Base-by-base conservation (phyloP, 1,140 invertebrate species). In the Pogonomyrmex californicus region DNA sequence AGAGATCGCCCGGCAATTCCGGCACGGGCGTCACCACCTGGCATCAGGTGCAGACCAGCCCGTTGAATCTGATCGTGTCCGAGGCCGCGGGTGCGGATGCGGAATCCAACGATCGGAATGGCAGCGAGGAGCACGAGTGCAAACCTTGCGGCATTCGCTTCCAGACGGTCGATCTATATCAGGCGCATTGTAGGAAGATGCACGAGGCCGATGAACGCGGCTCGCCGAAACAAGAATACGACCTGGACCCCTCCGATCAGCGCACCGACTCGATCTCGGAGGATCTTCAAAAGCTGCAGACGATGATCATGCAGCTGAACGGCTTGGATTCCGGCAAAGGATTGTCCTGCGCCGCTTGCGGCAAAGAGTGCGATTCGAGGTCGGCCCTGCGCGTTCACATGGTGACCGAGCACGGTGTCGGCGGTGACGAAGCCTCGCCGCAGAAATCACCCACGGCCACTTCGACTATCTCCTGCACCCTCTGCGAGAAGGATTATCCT, bases 281-380 rank as follows among this genome's bases (percentile, higher is more conserved):
- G 92, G 98, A 98, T 91, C 95, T 99, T 5, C 97, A 98, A 88
- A 98, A 98, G 93, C 94, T 99, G 30, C 98, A 99, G 93, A 98
- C 98, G 0, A 99, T 99, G 98, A 98, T 99, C 88, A 96, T 98
- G 68, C 98, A 99, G 94, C 94, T 99, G 66, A 99, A 98, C 92
- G 97, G 97, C 77, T 94, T 97, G 47, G 97, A 97, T 86, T 96
- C 95, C 0, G 38, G 17, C 0, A 95, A 94, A 93, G 93, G 97
- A 96, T 93, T 96, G 0, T 96, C 96, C 5, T 97, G 97, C 88
- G 95, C 93, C 56, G 91, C 96, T 2, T 97, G 97, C 86, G 96
- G 96, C 2, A 96, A 96, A 76, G 97, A 97, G 77, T 96, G 96
- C 88, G 97, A 97, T 58, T 96, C 96, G 82, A 95, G 96, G 58